Evolutionary conservation across 2,113 vertebrate species (phyloP).

Genomic region (Tinamus guttatus): DNA sequence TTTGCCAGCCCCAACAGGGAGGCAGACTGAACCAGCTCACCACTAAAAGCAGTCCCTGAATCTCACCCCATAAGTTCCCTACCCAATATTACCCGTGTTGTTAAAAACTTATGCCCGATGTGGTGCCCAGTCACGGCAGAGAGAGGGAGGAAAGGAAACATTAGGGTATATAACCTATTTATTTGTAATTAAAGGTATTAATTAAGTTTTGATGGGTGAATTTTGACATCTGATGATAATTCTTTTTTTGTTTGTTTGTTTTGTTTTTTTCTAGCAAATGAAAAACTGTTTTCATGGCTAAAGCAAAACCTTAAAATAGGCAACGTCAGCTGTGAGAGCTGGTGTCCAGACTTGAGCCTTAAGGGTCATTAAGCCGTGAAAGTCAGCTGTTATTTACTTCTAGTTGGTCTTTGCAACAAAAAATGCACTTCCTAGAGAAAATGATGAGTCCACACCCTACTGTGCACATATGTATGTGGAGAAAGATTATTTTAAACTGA

Average conservation of each 20-base stretch:
- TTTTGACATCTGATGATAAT: neutral
- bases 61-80: neutral
- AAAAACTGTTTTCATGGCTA: neutral
- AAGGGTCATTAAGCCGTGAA: neutral
- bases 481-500: neutral
- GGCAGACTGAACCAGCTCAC: neutral
- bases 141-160: neutral
- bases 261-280: neutral
- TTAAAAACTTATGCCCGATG: rapidly evolving
- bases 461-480: neutral
- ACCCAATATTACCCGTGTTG: neutral
- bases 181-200: neutral
- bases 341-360: neutral
- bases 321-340: neutral
- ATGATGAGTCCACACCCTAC: neutral
- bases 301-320: neutral
- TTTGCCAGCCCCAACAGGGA: neutral
- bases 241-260: neutral
- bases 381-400: neutral
- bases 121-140: neutral
- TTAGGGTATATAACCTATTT: neutral
- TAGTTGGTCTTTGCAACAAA: neutral
- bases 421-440: neutral
- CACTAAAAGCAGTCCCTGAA: neutral
- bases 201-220: neutral